phyloP scores from a whole-genome alignment of 37 sponge, comb jelly and placozoan species.

The Dysidea cf. avara region DNA sequence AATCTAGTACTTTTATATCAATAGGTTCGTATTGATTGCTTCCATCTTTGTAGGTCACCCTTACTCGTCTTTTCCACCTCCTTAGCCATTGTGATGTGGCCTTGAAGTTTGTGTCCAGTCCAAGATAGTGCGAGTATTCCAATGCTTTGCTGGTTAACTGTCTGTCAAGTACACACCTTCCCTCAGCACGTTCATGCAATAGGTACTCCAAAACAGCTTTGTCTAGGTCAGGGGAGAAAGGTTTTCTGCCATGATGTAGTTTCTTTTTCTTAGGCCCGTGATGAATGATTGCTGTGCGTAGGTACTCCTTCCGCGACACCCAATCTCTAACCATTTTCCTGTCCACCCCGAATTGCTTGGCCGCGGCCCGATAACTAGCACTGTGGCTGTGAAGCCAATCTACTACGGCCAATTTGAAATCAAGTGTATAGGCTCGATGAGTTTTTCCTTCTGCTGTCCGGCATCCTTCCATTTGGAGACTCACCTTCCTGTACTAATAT shows the following conservation, averaged over 20 bases:
- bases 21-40: background rate
- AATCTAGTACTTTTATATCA: background rate
- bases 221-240: conserved; percentile 61
- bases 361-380: conserved; percentile 53
- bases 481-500: no score
- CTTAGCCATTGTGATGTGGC: conserved; percentile 66
- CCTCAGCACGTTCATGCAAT: conserved; percentile 3
- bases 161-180: conserved; percentile 33
- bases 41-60: conserved; percentile 23
- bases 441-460: no score
- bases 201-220: conserved; percentile 43
- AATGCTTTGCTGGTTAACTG: conserved; percentile 43
- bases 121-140: conserved; percentile 21
- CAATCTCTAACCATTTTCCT: conserved; percentile 59
- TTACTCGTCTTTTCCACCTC: conserved; percentile 60
- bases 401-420: conserved; percentile 77
- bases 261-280: conserved; percentile 44
- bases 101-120: conserved; percentile 45
- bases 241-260: conserved; percentile 37
- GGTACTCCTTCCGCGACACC: conserved; percentile 11
- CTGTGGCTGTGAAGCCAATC: conserved; percentile 53
- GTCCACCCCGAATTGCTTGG: conserved; percentile 66
- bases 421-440: conserved; percentile 60
- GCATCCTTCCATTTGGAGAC: no score
- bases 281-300: conserved; percentile 12